Evolutionary conservation across 2,113 vertebrate species (phyloP), one percentile per base, ranked within the genome.

Genomic region (Cyanoramphus novaezelandiae): DNA sequence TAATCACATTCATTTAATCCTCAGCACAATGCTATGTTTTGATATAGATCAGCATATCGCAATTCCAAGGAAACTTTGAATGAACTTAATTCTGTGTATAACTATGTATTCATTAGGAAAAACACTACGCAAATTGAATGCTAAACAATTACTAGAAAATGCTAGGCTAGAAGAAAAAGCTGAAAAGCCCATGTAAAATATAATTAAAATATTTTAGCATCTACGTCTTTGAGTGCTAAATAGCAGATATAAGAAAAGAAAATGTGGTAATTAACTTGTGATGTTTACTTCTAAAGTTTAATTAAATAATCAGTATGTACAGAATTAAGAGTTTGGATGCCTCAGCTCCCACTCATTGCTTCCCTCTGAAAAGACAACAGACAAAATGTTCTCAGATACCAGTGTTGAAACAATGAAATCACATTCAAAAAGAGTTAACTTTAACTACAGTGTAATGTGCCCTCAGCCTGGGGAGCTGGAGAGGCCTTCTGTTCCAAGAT

Each of bases 231-330:
- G 94, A 90, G 68, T 82, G 64, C 79, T 93, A 90, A 86, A 92
- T 74, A 94, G 97, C 97, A 85, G 27, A 93, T 44, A 88, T 4
- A 21, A 85, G 55, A 82, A 67, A 86, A 95, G 92, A 78, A 95
- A 97, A 91, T 84, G 52, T 46, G 76, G 83, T 60, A 82, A 82
- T 96, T 86, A 95, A 93, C 50, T 96, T 76, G 65, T 62, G 35
- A 88, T 86, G 79, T 81, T 93, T 93, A 89, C 69, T 92, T 95
- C 63, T 82, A 53, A 92, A 86, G 65, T 97, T 97, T 96, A 97
- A 96, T 94, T 98, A 97, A 95, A 96, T 91, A 69, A 87, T 55
- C 46, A 83, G 88, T 59, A 92, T 68, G 68, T 86, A 93, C 37
- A 89, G 62, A 96, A 92, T 52, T 60, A 93, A 93, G 59, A 78